Percentiles rank a stretch among this genome's conserved stretches.
Conservation (phyloP, 2,888 invertebrate species). For the Micropterix aruncella region DNA sequence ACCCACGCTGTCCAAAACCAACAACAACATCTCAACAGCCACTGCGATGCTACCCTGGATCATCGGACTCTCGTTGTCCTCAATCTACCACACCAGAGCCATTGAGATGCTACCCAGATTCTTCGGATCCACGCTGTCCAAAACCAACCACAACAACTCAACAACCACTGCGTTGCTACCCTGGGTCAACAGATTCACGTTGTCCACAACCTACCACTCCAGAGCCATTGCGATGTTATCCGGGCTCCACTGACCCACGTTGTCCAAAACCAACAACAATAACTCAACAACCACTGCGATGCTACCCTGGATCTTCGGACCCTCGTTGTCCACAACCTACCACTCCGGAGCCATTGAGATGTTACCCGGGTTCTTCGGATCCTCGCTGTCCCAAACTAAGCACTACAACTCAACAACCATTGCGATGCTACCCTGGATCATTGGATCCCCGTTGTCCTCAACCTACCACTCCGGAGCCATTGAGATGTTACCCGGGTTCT, state of each 20-base stretch:
- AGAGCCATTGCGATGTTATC: no score
- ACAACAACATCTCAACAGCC: conserved; percentile 11
- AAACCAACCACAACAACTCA: conserved; percentile 8
- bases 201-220: conserved; percentile 15
- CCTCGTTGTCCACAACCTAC: conserved; percentile 10
- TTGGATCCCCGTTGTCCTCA: conserved; percentile 14
- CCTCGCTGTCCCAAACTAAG: conserved; percentile 12
- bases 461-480: conserved; percentile 11
- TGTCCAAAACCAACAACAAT: conserved; percentile 11
- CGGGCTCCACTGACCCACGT: conserved; percentile 14
- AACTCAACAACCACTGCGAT: no score
- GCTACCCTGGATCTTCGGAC: no score
- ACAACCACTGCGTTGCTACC: conserved; percentile 12
- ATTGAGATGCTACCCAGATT: conserved; percentile 15
- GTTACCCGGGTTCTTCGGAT: conserved; percentile 11
- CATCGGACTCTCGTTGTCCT: conserved; percentile 17
- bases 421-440: conserved; percentile 15
- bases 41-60: conserved; percentile 17
- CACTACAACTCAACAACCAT: conserved; percentile 14
- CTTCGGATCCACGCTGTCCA: conserved; percentile 16
- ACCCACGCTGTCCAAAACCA: no score
- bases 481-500: conserved; percentile 19
- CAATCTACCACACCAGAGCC: conserved; percentile 14
- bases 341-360: conserved; percentile 9
- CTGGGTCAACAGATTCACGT: conserved; percentile 15